Base-by-base conservation (phyloP, 2,888 invertebrate species). In the Heliconius hortense region DNA sequence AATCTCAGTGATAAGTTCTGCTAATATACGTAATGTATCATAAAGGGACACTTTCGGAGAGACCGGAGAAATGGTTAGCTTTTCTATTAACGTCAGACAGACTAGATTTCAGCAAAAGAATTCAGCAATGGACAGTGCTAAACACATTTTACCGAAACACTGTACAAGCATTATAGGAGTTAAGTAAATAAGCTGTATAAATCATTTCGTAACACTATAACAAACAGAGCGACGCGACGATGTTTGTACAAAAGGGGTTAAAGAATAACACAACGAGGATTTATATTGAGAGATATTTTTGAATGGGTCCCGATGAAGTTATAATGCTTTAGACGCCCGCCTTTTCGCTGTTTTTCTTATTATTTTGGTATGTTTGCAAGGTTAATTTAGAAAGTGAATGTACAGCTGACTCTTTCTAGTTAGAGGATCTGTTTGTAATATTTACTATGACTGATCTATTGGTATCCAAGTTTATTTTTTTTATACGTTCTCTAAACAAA, bases 121-220 rank as follows among this genome's bases (percentile, higher is more conserved):
- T 53, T 53, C 68, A 28, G 69, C 53, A 56, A 56, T 69, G 53
- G 53, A 31, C 31, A 69, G 53, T 7, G 8, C 31, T 13, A 3
- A 31, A 31, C 21, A 13, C 4, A 21, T 53, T 21, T 67, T 21
- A 26, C 18, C 66, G 31, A 18, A 21, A 68, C 4, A n/a, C 21
- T 28, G 3, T 2, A 24, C 26, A 28, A 28, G 4, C 7, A 28
- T 10, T 85, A 60, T 24, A 59, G 53, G n/a, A 69, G 84, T 84
- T 88, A 87, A 85, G 88, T 88, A 89, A 90, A 89, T 85, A 89
- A 82, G 83, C 86, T 88, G 88, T 88, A 90, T 90, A 89, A 90
- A 90, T 90, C 90, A 88, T 87, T 87, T 86, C 88, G 88, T 88
- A 87, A 88, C 87, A 84, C 82, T 82, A 82, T 82, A 78, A 81